phyloP scores from a whole-genome alignment of 1,140 invertebrate genomes.

The Eubasilissa regina region DNA sequence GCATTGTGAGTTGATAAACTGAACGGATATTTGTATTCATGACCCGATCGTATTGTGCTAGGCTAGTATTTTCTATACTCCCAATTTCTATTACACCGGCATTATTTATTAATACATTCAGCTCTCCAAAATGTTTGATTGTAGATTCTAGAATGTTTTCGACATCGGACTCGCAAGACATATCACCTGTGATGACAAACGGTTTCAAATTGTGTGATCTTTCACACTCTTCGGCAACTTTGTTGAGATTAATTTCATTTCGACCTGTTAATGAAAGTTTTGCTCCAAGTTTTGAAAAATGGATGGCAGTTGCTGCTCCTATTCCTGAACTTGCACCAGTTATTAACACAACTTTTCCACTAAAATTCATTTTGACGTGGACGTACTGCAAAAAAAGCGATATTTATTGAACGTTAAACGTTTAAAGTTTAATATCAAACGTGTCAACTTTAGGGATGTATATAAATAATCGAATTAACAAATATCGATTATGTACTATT shows the following conservation, averaged over 20 bases:
- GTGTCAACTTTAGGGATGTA: no score
- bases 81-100: slow-evolving; percentile 83
- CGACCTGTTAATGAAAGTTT: slow-evolving; percentile 78
- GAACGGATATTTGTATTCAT: slow-evolving; percentile 84
- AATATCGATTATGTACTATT: no score
- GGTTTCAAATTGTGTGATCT: slow-evolving; percentile 68
- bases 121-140: slow-evolving; percentile 73
- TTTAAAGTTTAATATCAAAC: no score
- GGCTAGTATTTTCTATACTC: slow-evolving; percentile 80
- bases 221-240: slow-evolving; percentile 76
- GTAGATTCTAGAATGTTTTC: slow-evolving; percentile 76
- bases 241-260: slow-evolving; percentile 77
- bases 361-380: slow-evolving; percentile 70
- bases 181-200: slow-evolving; percentile 75
- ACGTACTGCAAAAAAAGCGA: neutral
- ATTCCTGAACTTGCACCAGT: slow-evolving; percentile 91
- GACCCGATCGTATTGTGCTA: slow-evolving; percentile 82
- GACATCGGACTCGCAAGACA: slow-evolving; percentile 78
- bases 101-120: slow-evolving; percentile 85
- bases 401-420: neutral
- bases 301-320: slow-evolving; percentile 83
- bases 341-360: slow-evolving; percentile 79
- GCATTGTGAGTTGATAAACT: slow-evolving; percentile 81
- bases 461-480: no score
- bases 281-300: slow-evolving; percentile 84